Conservation (phyloP, 2,888 invertebrate genomes). For the Epiperipatus broadwayi region DNA sequence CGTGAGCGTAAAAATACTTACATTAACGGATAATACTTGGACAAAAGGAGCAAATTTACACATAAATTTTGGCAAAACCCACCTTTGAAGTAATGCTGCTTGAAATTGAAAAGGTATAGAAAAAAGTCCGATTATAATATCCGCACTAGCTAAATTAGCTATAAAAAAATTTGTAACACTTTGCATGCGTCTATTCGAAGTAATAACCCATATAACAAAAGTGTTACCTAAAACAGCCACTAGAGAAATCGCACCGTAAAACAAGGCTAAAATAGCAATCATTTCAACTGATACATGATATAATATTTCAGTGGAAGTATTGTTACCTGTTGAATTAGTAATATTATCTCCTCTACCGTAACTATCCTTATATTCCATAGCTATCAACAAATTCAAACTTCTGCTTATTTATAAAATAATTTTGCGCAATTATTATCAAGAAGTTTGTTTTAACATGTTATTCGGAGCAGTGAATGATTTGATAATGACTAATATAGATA, state of each 20-base stretch:
- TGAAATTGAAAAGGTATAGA: conserved; percentile 75
- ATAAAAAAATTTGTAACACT: conserved; percentile 67
- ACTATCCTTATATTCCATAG: too few relatives aligned
- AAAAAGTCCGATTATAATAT: conserved; percentile 65
- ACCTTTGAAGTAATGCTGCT: conserved; percentile 63
- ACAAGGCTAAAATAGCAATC: conserved; percentile 49
- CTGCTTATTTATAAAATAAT: too few relatives aligned
- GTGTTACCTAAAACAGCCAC: conserved; percentile 61
- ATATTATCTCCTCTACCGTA: too few relatives aligned
- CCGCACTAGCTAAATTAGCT: conserved; percentile 62
- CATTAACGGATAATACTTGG: conserved; percentile 62
- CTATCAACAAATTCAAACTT: too few relatives aligned
- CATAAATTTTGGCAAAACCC: conserved; percentile 67
- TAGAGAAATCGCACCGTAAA: conserved; percentile 62
- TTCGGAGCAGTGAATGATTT: too few relatives aligned
- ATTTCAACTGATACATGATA: conserved; percentile 54
- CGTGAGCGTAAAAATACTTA: conserved; percentile 69
- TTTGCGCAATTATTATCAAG: too few relatives aligned
- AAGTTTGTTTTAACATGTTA: too few relatives aligned
- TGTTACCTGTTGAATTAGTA: neutral
- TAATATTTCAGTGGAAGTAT: conserved; percentile 27
- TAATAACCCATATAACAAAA: conserved; percentile 65
- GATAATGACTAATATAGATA: too few relatives aligned
- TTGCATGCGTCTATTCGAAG: conserved; percentile 51
- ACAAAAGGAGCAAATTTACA: conserved; percentile 74